Evolutionary conservation across 2,797 vertebrate genomes (phyloP), one percentile per base, ranked within the genome.

Genomic region (Pseudopleuronectes americanus): DNA sequence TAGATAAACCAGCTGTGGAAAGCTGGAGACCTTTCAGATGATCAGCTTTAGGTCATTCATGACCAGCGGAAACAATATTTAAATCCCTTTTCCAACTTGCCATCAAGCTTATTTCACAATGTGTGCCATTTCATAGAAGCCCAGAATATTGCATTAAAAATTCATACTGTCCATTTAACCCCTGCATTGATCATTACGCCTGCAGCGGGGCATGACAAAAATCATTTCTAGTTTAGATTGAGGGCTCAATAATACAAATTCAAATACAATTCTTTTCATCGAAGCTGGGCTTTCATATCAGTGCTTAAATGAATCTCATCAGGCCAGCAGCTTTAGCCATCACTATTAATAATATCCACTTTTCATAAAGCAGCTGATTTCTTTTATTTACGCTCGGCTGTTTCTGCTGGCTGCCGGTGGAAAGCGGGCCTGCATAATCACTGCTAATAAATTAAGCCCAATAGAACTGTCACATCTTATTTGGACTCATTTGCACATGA

Each of bases 381-480:
- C 83, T 89, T 92, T 91, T 90, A 91, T 94, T 91, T 90, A 87
- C 75, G 68, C 86, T 84, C 75, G 66, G 79, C 75, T 77, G 65
- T 89, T 74, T 87, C 85, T 68, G 85, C 81, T 80, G 74, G 74
- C 88, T 81, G 90, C 76, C 76, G 75, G 87, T 84, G 78, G 81
- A 86, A 87, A 90, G 76, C 62, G 3, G 85, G 83, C 71, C 81
- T 38, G 69, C 80, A 84, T 93, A 93, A 94, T 93, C 91, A 89
- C 81, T 63, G 77, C 89, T 94, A 93, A 94, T 94, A 92, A 93
- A 93, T 93, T 84, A 92, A 92, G 69, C 87, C 90, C 90, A 88
- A 90, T 91, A 91, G 88, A 92, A 88, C 91, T 90, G 93, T 93
- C 93, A 94, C 90, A 90, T 92, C 84, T 90, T 87, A 93, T 94